These are phyloP conservation scores for Aplidium turbinatum DNA, from an alignment of 23 tunicate species.

Conservation along the genomic window DNA sequence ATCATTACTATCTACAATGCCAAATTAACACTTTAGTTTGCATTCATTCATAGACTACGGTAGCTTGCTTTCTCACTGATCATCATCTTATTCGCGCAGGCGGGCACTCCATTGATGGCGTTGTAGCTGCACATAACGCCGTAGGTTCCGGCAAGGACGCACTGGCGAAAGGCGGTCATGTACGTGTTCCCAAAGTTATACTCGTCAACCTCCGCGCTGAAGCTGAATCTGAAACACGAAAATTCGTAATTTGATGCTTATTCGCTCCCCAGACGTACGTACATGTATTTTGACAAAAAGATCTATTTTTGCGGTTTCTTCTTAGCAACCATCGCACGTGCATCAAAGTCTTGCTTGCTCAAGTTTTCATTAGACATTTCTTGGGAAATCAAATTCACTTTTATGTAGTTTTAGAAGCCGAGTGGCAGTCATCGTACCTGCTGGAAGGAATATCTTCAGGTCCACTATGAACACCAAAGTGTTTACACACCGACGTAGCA, in stretches of 20 bases:
- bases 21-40: no score
- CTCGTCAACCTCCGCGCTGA: slow-evolving; percentile 62
- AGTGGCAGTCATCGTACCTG: slow-evolving; percentile 21
- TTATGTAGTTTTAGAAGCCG: no score
- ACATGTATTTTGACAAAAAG: no score
- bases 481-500: slow-evolving; percentile 86
- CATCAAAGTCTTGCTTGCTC: no score
- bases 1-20: no score
- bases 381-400: no score
- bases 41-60: no score
- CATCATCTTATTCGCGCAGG: slow-evolving; percentile 74
- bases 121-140: slow-evolving; percentile 97
- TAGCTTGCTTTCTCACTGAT: slow-evolving; percentile 5
- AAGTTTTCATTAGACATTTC: no score
- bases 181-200: slow-evolving; percentile 66
- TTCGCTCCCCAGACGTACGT: no score
- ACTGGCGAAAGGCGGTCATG: slow-evolving; percentile 69
- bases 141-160: slow-evolving; percentile 58
- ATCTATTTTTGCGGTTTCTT: no score
- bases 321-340: no score
- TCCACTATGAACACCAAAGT: slow-evolving; percentile 85
- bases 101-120: slow-evolving; percentile 93
- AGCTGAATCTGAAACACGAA: slow-evolving; percentile 66
- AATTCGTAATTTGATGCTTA: no score
- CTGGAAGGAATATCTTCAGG: slow-evolving; percentile 75